Percentiles rank a stretch among this genome's conserved stretches.
phyloP scores from a whole-genome alignment of 2,797 vertebrate genomes.

The Smutsia temminckii region DNA sequence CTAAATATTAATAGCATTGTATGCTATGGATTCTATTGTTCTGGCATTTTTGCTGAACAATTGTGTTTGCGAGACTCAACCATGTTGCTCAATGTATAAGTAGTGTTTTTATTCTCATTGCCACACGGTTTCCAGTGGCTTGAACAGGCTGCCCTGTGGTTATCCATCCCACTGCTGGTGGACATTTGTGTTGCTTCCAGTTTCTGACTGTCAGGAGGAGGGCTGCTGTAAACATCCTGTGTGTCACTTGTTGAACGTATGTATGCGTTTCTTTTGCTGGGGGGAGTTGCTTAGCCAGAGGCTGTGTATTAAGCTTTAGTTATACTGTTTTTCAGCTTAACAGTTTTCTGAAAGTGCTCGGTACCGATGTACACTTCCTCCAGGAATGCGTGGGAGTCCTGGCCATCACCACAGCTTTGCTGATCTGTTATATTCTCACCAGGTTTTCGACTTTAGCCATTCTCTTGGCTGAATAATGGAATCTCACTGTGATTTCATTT shows the following conservation, averaged over 20 bases:
- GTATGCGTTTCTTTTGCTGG: conserved; percentile 19
- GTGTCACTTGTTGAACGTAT: not conserved
- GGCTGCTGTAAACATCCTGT: not conserved
- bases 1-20: not conserved
- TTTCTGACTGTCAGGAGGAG: not conserved
- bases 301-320: not conserved
- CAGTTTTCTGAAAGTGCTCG: not conserved
- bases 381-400: not conserved
- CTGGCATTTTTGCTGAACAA: not conserved
- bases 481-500: conserved; percentile 39
- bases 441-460: not conserved
- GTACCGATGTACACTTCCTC: not conserved
- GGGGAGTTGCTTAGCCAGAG: not conserved
- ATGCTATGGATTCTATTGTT: not conserved
- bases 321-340: not conserved
- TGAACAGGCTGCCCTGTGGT: not conserved
- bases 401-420: not conserved
- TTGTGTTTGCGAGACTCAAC: not conserved
- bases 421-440: not conserved
- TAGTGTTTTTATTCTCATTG: not conserved
- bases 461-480: not conserved
- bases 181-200: not conserved
- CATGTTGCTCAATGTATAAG: not conserved
- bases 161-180: not conserved
- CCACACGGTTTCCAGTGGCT: not conserved